phyloP scores from a whole-genome alignment of 2,888 invertebrate genomes.

The Heliconius sara region DNA sequence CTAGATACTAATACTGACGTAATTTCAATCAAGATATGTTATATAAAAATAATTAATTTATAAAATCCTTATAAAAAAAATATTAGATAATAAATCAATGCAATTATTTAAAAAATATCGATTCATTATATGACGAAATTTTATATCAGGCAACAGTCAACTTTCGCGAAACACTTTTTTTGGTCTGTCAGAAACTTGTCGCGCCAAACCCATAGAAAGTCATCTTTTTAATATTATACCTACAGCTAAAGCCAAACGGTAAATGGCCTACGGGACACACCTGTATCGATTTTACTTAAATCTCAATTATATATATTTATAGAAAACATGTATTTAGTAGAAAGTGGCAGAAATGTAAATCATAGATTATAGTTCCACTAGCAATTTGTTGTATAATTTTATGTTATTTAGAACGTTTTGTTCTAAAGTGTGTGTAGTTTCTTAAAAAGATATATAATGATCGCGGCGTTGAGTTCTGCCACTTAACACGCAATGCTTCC shows the following conservation, averaged over 20 bases:
- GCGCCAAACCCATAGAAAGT: slow-evolving; percentile 34
- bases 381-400: not conserved
- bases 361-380: not conserved
- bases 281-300: slow-evolving; percentile 12
- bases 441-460: too few relatives aligned
- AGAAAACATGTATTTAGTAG: slow-evolving; percentile 20
- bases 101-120: not conserved
- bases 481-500: too few relatives aligned
- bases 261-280: not conserved
- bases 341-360: not conserved
- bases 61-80: not conserved
- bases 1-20: not conserved
- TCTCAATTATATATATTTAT: slow-evolving; percentile 19
- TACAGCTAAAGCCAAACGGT: not conserved
- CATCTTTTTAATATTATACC: slow-evolving; percentile 25
- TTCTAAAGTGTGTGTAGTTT: too few relatives aligned
- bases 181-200: slow-evolving; percentile 33
- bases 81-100: slow-evolving; percentile 4
- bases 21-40: not conserved
- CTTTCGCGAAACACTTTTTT: slow-evolving; percentile 39
- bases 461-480: too few relatives aligned
- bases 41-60: not conserved
- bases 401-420: too few relatives aligned
- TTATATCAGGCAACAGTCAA: slow-evolving; percentile 33
- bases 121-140: slow-evolving; percentile 33